Evolutionary conservation across 2,113 vertebrate species (phyloP).

Genomic region (Aspiorhynchus laticeps): DNA sequence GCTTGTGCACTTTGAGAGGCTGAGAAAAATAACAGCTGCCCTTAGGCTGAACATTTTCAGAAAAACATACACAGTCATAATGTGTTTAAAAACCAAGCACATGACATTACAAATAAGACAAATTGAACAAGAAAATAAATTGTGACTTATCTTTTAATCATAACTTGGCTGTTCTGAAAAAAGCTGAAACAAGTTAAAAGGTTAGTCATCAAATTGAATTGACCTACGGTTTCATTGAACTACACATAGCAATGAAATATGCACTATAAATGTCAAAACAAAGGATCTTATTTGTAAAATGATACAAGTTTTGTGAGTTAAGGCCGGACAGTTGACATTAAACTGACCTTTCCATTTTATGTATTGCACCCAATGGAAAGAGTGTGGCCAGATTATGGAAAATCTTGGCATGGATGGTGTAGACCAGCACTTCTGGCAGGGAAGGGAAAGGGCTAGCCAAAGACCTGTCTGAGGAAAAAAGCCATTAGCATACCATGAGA

Average conservation of each 20-base stretch:
- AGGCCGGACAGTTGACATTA: conserved; percentile 35
- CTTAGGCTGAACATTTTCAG: not conserved
- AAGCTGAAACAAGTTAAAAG: conserved; percentile 10
- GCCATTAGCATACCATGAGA: conserved; percentile 63
- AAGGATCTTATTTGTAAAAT: conserved; percentile 42
- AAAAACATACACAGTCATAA: conserved; percentile 10
- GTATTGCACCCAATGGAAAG: conserved; percentile 41
- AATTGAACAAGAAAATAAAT: not conserved
- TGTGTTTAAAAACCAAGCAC: not conserved
- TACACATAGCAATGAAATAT: conserved; percentile 24
- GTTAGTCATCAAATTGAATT: conserved; percentile 31
- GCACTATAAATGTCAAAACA: conserved; percentile 47
- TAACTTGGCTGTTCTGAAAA: conserved; percentile 17
- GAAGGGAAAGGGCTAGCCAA: conserved; percentile 43
- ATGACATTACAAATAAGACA: conserved; percentile 24
- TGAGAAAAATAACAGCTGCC: not conserved
- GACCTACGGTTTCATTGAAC: conserved; percentile 6
- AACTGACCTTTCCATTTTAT: conserved; percentile 33
- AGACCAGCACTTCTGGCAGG: conserved; percentile 29
- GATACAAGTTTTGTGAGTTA: conserved; percentile 32
- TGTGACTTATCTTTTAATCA: conserved; percentile 18
- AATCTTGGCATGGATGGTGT: conserved; percentile 52
- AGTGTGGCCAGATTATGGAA: conserved; percentile 42
- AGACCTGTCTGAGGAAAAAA: conserved; percentile 61
- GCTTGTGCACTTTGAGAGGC: not conserved